Percentiles rank a stretch among this genome's conserved stretches.
Evolutionary conservation across 2,888 invertebrate species (phyloP).

Genomic region (Stenotaenia linearis): DNA sequence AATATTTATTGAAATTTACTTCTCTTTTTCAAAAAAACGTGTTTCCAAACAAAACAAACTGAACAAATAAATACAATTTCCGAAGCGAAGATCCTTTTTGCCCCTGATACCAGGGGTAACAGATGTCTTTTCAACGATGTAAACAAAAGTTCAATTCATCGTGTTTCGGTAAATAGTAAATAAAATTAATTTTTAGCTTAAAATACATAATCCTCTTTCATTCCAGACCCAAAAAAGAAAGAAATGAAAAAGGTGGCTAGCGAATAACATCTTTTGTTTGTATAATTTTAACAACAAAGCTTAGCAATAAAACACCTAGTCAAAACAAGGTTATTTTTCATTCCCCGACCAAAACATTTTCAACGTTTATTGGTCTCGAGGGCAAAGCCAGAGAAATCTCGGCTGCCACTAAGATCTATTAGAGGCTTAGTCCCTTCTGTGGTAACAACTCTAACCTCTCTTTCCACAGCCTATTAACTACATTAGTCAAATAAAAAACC

Average conservation of each 20-base stretch:
- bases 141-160: too few relatives aligned
- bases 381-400: conserved; percentile 12
- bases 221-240: not conserved
- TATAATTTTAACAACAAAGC: not conserved
- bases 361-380: conserved; percentile 7
- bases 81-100: too few relatives aligned
- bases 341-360: conserved; percentile 7
- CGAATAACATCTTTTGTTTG: not conserved
- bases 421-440: conserved; percentile 8
- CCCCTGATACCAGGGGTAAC: too few relatives aligned
- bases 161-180: too few relatives aligned
- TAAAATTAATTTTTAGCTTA: too few relatives aligned
- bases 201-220: too few relatives aligned
- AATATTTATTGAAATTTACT: too few relatives aligned
- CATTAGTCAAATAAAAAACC: not conserved
- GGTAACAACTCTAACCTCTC: not conserved
- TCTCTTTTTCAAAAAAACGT: too few relatives aligned
- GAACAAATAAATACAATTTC: too few relatives aligned
- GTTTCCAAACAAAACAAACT: too few relatives aligned
- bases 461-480: conserved; percentile 2
- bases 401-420: conserved; percentile 22
- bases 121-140: too few relatives aligned
- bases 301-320: not conserved
- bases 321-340: conserved; percentile 20
- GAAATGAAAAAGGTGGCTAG: not conserved